phyloP scores from a whole-genome alignment of 2,888 invertebrate species.

The Leptinotarsa rubiginosa region DNA sequence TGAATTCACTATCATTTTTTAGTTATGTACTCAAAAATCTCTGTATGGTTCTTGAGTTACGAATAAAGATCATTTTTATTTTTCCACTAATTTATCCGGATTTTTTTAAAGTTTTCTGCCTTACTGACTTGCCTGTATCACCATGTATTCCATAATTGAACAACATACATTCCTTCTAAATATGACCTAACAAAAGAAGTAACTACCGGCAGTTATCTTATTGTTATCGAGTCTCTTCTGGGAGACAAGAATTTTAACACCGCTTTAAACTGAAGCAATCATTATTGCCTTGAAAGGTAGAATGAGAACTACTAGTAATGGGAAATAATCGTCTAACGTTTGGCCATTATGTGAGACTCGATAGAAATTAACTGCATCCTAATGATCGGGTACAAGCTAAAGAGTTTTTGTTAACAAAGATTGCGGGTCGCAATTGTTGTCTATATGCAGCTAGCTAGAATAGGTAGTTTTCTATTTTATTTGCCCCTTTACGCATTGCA shows the following conservation, averaged over 20 bases:
- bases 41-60: no score
- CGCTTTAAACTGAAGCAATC: constrained; percentile 15
- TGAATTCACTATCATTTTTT: no score
- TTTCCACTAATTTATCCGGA: no score
- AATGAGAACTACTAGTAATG: constrained; percentile 20
- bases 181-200: constrained; percentile 6
- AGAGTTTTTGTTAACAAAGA: neutral
- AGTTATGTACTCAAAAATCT: no score
- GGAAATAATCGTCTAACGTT: constrained; percentile 21
- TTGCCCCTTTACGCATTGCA: no score
- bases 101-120: neutral
- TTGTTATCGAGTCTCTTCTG: constrained; percentile 9
- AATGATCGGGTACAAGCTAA: neutral
- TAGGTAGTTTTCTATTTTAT: neutral
- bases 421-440: neutral
- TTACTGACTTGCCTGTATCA: neutral
- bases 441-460: neutral
- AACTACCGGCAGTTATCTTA: constrained; percentile 13
- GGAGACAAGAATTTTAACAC: constrained; percentile 17
- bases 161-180: constrained; percentile 8
- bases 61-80: no score
- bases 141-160: constrained; percentile 7
- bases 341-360: constrained; percentile 18
- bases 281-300: constrained; percentile 17
- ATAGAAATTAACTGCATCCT: constrained; percentile 13